phyloP scores from a whole-genome alignment of 1,140 invertebrate species.

The Brachionus angularis region DNA sequence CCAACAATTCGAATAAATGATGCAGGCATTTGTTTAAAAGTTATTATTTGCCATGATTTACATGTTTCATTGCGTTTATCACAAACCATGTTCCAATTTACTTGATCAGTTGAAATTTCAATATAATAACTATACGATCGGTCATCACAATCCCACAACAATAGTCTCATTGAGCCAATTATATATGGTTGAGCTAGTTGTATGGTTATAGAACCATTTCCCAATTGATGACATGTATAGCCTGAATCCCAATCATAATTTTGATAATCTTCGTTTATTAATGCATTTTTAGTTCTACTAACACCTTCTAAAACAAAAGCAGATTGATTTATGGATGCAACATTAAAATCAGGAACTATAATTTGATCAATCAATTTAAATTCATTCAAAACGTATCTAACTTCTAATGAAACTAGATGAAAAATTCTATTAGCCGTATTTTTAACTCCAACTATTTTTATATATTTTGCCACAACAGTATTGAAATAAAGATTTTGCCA shows the following conservation, averaged over 20 bases:
- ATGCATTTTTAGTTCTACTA: slow-evolving; percentile 82
- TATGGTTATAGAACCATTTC: slow-evolving; percentile 85
- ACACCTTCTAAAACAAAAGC: slow-evolving; percentile 90
- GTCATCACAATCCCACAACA: slow-evolving; percentile 97
- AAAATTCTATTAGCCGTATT: slow-evolving; percentile 95
- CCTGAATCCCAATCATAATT: slow-evolving; percentile 98
- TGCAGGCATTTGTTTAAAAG: slow-evolving; percentile 74
- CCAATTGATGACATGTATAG: slow-evolving; percentile 96
- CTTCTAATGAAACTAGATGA: slow-evolving; percentile 92
- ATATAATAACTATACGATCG: slow-evolving; percentile 91
- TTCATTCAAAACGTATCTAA: neutral
- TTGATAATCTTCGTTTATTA: slow-evolving; percentile 87
- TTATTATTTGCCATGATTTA: slow-evolving; percentile 79
- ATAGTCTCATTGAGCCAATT: slow-evolving; percentile 78
- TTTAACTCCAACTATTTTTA: slow-evolving; percentile 80
- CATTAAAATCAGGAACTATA: slow-evolving; percentile 77
- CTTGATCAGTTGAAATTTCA: slow-evolving; percentile 86
- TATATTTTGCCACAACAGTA: slow-evolving; percentile 76
- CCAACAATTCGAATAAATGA: slow-evolving; percentile 91
- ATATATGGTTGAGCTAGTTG: slow-evolving; percentile 94
- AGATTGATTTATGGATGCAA: slow-evolving; percentile 79
- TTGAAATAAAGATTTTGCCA: slow-evolving; percentile 93
- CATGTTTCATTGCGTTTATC: slow-evolving; percentile 70
- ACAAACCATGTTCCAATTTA: slow-evolving; percentile 77
- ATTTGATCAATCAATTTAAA: slow-evolving; percentile 7